Conservation (phyloP, 2,113 vertebrate species). For the Dipodomys stephensi region DNA sequence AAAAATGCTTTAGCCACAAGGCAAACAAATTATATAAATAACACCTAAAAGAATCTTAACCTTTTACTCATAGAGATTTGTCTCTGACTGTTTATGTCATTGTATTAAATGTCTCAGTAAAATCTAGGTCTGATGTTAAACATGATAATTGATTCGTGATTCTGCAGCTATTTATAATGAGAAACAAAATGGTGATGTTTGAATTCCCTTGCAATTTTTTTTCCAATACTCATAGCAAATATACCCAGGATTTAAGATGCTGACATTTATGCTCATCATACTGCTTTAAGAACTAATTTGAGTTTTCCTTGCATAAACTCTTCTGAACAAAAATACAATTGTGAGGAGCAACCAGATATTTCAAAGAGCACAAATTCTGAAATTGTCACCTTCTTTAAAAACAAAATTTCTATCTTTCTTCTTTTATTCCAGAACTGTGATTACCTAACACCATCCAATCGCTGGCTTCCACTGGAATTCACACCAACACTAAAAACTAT, state of each 20-base stretch:
- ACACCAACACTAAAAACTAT: background rate
- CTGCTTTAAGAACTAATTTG: constrained; percentile 29
- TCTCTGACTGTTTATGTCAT: constrained; percentile 53
- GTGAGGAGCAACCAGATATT: background rate
- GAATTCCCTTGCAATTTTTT: background rate
- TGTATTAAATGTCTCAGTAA: constrained; percentile 22
- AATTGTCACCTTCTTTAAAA: constrained; percentile 19
- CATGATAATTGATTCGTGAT: constrained; percentile 43
- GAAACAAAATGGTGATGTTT: background rate
- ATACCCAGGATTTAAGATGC: constrained; percentile 17
- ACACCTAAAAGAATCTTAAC: background rate
- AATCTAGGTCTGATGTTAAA: constrained; percentile 41
- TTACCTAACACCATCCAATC: background rate
- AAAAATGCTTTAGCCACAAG: background rate
- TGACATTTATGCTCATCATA: background rate
- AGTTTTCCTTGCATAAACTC: constrained; percentile 14
- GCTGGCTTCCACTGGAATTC: background rate
- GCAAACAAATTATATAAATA: constrained; percentile 46
- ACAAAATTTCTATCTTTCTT: background rate
- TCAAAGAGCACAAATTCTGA: constrained; percentile 27
- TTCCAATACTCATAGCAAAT: background rate
- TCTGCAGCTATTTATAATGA: constrained; percentile 27
- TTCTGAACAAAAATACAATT: constrained; percentile 31
- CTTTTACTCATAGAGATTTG: constrained; percentile 35
- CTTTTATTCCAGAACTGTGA: background rate